Evolutionary conservation across 2,888 invertebrate species (phyloP).

Genomic region (Trichacis sp.): DNA sequence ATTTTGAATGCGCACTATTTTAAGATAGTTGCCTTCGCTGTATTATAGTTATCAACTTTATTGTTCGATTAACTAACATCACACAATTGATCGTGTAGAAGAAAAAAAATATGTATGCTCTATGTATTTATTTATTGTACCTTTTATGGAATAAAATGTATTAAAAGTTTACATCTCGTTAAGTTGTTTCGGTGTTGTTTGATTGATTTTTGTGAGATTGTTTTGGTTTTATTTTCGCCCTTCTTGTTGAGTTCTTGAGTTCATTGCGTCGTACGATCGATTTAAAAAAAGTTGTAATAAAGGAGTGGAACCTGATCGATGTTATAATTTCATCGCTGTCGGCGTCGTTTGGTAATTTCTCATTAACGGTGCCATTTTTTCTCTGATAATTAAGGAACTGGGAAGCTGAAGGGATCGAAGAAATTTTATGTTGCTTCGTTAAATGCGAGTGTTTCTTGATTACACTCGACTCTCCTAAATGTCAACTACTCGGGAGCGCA

Average conservation of each 20-base stretch:
- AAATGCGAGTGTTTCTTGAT: no score
- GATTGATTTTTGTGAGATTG: constrained; percentile 1
- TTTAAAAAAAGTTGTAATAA: constrained; percentile 6
- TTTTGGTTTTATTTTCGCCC: constrained; percentile 6
- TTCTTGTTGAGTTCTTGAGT: background rate
- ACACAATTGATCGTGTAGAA: background rate
- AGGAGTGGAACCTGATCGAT: background rate
- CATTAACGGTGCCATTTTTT: background rate
- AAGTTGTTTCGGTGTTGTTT: background rate
- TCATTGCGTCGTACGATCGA: constrained; percentile 10
- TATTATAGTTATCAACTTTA: constrained; percentile 13
- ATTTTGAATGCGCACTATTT: constrained; percentile 1
- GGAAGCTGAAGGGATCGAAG: no score
- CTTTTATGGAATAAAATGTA: constrained; percentile 21
- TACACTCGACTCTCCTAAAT: no score
- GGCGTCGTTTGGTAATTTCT: background rate
- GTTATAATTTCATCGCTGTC: constrained; percentile 4
- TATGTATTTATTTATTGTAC: constrained; percentile 27
- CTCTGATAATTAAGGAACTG: background rate
- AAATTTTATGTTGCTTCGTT: no score
- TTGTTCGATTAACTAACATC: constrained; percentile 17
- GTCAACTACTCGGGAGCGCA: no score
- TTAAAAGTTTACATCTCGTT: background rate
- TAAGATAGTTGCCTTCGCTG: constrained; percentile 4
- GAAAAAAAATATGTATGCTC: constrained; percentile 13